Evolutionary conservation across 2,113 vertebrate genomes (phyloP), one percentile per base, ranked within the genome.

Genomic region (Zapornia atra): DNA sequence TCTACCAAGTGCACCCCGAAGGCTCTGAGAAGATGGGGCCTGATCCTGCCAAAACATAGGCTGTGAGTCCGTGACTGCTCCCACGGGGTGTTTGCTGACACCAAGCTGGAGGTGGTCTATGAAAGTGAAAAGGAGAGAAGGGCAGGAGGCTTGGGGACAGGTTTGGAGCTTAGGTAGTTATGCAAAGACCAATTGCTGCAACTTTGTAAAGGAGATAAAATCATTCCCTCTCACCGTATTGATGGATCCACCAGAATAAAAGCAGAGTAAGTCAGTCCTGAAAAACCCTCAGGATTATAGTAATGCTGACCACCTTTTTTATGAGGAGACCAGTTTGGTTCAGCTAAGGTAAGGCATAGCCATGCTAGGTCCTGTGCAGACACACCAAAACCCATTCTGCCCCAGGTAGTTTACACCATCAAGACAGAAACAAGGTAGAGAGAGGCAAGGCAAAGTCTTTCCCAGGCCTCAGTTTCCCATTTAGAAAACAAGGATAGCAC

Each of bases 241-340:
- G 53, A 64, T 40, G 76, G 72, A 73, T 10, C 31, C 68, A 44
- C 26, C 0, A 1, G 57, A 86, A 69, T 26, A 54, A 80, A 92
- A 86, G 42, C 70, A 34, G 59, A 72, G 50, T 20, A 46, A 82
- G 40, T 11, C 26, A 24, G 40, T 22, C 66, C 79, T 40, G 53
- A 8, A 15, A 86, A 31, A 3, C 34, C 29, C 38, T 36, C 13
- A 6, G 56, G 42, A 44, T 29, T 48, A 5, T 34, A 34, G 60
- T 9, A 40, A 36, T 4, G 4, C 19, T 18, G 12, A 26, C 8
- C 0, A 0, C 42, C 33, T 12, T 33, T 57, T 29, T n/a, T 33
- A 6, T 4, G 66, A 42, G 5, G 42, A 65, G 61, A 71, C 5
- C 28, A 28, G 42, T 7, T 42, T 22, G 78, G 60, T 28, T 36